phyloP scores from a whole-genome alignment of 2,113 vertebrate genomes.

The Forbesichthys papilliferus region DNA sequence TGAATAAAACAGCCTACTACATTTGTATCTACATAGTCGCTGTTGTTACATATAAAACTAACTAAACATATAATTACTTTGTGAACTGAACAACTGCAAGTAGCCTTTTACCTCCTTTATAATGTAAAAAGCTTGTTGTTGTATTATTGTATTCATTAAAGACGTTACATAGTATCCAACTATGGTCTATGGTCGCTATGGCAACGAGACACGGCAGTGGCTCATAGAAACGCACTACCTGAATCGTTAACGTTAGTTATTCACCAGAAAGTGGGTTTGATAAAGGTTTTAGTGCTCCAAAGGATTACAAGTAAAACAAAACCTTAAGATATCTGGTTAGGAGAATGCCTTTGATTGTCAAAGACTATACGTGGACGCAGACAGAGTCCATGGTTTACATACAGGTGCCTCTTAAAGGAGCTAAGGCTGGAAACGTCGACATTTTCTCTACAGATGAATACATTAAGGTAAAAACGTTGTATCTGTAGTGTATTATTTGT shows the following conservation, averaged over 20 bases:
- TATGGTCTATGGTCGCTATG: slow-evolving; percentile 20
- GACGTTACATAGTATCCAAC: neutral
- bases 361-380: slow-evolving; percentile 85
- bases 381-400: slow-evolving; percentile 74
- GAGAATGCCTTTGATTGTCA: slow-evolving; percentile 84
- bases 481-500: neutral
- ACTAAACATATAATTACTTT: too few species aligned
- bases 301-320: neutral
- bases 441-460: slow-evolving; percentile 85
- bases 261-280: neutral
- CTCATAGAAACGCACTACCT: neutral
- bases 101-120: too few species aligned
- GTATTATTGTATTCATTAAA: neutral
- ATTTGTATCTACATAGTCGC: too few species aligned
- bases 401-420: slow-evolving; percentile 81
- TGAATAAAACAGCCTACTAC: too few species aligned
- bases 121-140: too few species aligned
- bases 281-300: too few species aligned
- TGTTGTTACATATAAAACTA: too few species aligned
- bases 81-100: too few species aligned
- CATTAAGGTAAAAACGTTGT: slow-evolving; percentile 80
- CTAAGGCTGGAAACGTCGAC: slow-evolving; percentile 60
- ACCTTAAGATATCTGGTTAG: neutral
- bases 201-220: slow-evolving; percentile 27
- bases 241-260: neutral